These are phyloP conservation scores for Drosophila tani DNA, from an alignment of 1,140 invertebrate genomes.

Conservation along the genomic window DNA sequence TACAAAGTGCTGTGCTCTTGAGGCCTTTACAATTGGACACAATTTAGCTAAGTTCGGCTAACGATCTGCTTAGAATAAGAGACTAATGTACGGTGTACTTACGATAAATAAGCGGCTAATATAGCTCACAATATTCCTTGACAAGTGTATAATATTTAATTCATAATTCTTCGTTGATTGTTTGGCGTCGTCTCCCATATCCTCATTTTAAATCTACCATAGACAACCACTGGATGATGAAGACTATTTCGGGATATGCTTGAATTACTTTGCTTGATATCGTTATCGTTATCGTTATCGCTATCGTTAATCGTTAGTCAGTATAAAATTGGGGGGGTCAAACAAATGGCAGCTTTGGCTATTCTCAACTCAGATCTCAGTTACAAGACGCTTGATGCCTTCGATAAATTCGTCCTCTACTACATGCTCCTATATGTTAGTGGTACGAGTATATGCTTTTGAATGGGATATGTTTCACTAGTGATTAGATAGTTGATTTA, in stretches of 20 bases:
- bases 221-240: constrained; percentile 78
- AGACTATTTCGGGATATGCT: constrained; percentile 83
- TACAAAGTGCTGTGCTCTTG: constrained; percentile 36
- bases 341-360: constrained; percentile 71
- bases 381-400: constrained; percentile 14
- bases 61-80: constrained; percentile 51
- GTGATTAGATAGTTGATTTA: constrained; percentile 48
- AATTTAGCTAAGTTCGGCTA: constrained; percentile 63
- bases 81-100: constrained; percentile 53
- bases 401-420: constrained; percentile 51
- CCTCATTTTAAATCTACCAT: constrained; percentile 47
- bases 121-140: constrained; percentile 73
- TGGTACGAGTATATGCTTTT: constrained; percentile 52
- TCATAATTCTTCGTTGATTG: constrained; percentile 77
- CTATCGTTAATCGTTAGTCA: constrained; percentile 23
- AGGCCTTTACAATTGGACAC: constrained; percentile 67
- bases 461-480: constrained; percentile 56
- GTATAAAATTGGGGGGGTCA: constrained; percentile 49
- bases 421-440: constrained; percentile 34
- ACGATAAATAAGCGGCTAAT: constrained; percentile 71
- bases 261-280: constrained; percentile 71
- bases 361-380: constrained; percentile 49
- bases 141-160: constrained; percentile 47
- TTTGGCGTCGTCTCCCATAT: constrained; percentile 57
- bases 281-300: constrained; percentile 16